Percentiles rank a stretch among this genome's conserved stretches.
phyloP scores from a whole-genome alignment of 2,797 vertebrate genomes.

The Cottoperca gobio region DNA sequence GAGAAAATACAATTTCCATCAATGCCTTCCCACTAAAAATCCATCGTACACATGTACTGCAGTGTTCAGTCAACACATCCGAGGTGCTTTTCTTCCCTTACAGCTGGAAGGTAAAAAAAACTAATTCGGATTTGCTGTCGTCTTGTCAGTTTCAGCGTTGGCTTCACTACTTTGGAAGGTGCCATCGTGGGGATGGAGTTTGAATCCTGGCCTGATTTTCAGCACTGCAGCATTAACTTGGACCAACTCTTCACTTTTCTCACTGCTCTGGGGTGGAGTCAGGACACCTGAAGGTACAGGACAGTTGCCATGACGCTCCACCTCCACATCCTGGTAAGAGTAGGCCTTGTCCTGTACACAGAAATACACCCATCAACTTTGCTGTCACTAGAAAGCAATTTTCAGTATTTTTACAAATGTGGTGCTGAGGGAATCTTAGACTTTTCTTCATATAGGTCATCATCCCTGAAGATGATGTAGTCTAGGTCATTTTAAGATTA shows the following conservation, averaged over 20 bases:
- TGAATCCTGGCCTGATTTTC: constrained; percentile 62
- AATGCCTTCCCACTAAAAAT: background rate
- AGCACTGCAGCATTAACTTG: background rate
- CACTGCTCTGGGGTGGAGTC: constrained; percentile 93
- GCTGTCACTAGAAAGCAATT: background rate
- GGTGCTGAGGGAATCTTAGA: background rate
- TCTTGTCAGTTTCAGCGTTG: background rate
- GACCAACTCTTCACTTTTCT: constrained; percentile 82
- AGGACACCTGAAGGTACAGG: constrained; percentile 90
- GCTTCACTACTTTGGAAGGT: background rate
- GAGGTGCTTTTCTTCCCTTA: background rate
- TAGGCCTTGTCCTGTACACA: constrained; percentile 88
- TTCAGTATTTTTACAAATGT: background rate
- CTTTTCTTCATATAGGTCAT: background rate
- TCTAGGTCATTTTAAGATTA: background rate
- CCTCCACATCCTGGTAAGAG: constrained; percentile 86
- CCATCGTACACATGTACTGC: background rate
- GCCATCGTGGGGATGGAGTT: constrained; percentile 18
- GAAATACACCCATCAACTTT: background rate
- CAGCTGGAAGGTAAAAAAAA: background rate
- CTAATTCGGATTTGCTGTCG: background rate
- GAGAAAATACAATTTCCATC: background rate
- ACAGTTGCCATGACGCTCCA: constrained; percentile 84
- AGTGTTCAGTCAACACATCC: background rate
- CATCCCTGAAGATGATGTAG: too few relatives aligned